A percentile compares a stretch with the other conserved stretches of the same genome.
phyloP scores from a whole-genome alignment of 2,888 invertebrate species.

The Drosophila limbata region DNA sequence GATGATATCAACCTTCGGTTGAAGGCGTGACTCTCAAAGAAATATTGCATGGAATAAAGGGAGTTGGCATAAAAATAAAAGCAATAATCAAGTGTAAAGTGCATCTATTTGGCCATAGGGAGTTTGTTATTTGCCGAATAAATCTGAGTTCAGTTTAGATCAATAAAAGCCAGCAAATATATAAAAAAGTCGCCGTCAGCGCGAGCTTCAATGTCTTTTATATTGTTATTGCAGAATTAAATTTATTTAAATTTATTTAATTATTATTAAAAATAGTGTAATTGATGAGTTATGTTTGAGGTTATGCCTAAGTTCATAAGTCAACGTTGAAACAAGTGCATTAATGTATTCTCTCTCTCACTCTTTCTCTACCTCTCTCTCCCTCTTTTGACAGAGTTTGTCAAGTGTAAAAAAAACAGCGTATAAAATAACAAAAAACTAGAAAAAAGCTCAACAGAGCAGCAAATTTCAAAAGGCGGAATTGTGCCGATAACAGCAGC shows the following conservation, averaged over 20 bases:
- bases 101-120: background rate
- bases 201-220: too few relatives aligned
- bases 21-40: constrained; percentile 26
- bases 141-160: background rate
- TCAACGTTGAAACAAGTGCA: constrained; percentile 22
- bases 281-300: too few relatives aligned
- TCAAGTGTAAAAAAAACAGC: constrained; percentile 64
- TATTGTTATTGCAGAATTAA: too few relatives aligned
- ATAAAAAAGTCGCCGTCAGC: too few relatives aligned
- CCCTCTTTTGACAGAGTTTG: constrained; percentile 45
- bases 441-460: constrained; percentile 70
- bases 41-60: too few relatives aligned
- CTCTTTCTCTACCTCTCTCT: background rate
- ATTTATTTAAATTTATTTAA: too few relatives aligned
- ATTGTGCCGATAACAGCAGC: constrained; percentile 71
- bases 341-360: background rate
- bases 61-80: background rate
- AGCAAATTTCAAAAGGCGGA: constrained; percentile 81
- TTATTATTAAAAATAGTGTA: too few relatives aligned
- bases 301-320: background rate
- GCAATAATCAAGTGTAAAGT: constrained; percentile 2
- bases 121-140: background rate
- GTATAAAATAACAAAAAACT: constrained; percentile 30
- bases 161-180: too few relatives aligned
- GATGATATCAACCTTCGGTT: constrained; percentile 36